These are phyloP conservation scores for Sesia bembeciformis DNA, from an alignment of 2,888 invertebrate genomes.

Conservation along the genomic window DNA sequence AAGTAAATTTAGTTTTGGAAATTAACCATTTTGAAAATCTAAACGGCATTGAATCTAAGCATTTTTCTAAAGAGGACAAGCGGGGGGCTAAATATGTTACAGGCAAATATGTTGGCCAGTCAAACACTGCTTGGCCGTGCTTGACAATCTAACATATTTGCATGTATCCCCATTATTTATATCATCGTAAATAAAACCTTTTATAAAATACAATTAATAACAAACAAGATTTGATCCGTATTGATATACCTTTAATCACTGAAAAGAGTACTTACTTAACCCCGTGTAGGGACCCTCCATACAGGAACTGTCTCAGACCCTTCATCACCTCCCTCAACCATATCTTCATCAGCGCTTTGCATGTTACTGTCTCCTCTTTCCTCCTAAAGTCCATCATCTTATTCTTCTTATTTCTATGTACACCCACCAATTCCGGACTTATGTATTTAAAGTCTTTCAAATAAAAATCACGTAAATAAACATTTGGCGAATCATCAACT, in stretches of 20 bases:
- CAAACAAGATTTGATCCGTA: too few species aligned
- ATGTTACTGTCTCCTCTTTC: slow-evolving; percentile 9
- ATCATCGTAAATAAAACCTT: background rate
- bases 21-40: too few species aligned
- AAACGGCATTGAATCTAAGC: too few species aligned
- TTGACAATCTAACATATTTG: background rate
- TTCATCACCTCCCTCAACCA: slow-evolving; percentile 45
- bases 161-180: background rate
- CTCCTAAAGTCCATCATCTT: slow-evolving; percentile 13
- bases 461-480: slow-evolving; percentile 47
- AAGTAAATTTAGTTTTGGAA: too few species aligned
- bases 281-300: slow-evolving; percentile 60
- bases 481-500: background rate
- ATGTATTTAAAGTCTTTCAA: slow-evolving; percentile 55
- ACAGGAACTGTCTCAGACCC: slow-evolving; percentile 57
- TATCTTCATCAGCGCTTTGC: slow-evolving; percentile 26
- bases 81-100: too few species aligned
- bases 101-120: too few species aligned
- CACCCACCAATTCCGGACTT: slow-evolving; percentile 29
- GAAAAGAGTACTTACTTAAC: slow-evolving; percentile 49
- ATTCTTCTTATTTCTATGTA: slow-evolving; percentile 8
- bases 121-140: too few species aligned
- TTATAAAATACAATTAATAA: background rate
- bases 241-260: too few species aligned
- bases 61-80: too few species aligned